phyloP scores from a whole-genome alignment of 1,140 invertebrate species.

The Magallana gigas region DNA sequence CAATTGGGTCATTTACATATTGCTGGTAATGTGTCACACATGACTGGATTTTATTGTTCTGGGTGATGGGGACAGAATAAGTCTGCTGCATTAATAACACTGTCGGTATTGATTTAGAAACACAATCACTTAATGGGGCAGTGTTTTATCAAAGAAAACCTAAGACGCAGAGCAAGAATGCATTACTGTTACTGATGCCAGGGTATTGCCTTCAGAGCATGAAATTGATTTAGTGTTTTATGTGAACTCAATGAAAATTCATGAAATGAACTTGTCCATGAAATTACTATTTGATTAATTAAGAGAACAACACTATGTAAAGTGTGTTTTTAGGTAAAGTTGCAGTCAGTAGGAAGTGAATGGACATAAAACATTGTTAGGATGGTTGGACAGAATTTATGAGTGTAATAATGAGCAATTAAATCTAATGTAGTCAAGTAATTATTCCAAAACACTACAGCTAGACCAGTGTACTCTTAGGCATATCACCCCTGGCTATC shows the following conservation, averaged over 20 bases:
- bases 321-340: too few species aligned
- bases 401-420: too few species aligned
- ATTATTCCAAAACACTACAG: too few species aligned
- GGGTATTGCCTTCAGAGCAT: not conserved
- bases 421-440: too few species aligned
- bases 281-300: not conserved
- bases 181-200: not conserved
- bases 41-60: conserved; percentile 22
- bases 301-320: too few species aligned
- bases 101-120: not conserved
- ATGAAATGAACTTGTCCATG: too few species aligned
- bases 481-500: too few species aligned
- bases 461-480: too few species aligned
- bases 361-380: too few species aligned
- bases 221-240: not conserved
- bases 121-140: not conserved
- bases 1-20: not conserved
- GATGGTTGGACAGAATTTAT: too few species aligned
- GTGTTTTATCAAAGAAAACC: not conserved
- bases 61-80: not conserved
- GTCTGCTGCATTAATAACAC: not conserved
- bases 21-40: conserved; percentile 2
- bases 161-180: not conserved
- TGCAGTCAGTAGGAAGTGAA: too few species aligned
- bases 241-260: conserved; percentile 3